Percentiles rank a stretch among this genome's conserved stretches.
Conservation (phyloP, 2,113 vertebrate species). For the Silurus asotus region DNA sequence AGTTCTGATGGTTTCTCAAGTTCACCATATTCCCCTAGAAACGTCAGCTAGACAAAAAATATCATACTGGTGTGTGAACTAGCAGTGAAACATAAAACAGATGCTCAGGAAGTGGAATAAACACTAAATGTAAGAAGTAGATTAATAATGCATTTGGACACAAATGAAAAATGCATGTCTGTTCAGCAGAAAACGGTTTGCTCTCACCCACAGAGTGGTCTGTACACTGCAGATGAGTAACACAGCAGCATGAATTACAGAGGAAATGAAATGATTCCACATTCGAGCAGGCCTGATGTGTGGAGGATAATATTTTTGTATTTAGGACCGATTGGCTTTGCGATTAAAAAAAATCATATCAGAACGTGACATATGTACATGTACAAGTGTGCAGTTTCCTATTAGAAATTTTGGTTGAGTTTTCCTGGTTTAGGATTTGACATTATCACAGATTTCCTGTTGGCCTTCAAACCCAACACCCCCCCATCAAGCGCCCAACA, state of each 20-base stretch:
- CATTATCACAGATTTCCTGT: neutral
- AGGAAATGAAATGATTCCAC: constrained; percentile 11
- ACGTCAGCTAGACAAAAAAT: constrained; percentile 32
- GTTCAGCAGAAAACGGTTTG: constrained; percentile 32
- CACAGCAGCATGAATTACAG: constrained; percentile 13
- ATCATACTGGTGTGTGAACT: constrained; percentile 48
- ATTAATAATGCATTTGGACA: constrained; percentile 56
- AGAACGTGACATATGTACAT: neutral
- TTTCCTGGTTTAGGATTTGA: neutral
- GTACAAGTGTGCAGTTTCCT: neutral
- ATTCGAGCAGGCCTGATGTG: neutral
- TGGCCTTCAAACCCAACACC: neutral
- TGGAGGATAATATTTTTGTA: neutral
- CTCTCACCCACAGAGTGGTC: constrained; percentile 24
- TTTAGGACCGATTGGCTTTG: neutral
- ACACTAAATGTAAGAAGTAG: constrained; percentile 42
- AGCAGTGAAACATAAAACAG: constrained; percentile 48
- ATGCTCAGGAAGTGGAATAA: constrained; percentile 42
- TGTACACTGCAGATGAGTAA: neutral
- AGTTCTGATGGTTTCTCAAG: neutral
- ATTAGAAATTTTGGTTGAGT: neutral
- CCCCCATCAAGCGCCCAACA: too few species aligned
- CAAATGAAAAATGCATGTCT: constrained; percentile 51
- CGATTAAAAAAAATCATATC: neutral
- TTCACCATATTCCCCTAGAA: neutral